A percentile compares a stretch with the other conserved stretches of the same genome.
Conservation (phyloP, 2,797 vertebrate genomes). For the Lophotriccus pileatus region DNA sequence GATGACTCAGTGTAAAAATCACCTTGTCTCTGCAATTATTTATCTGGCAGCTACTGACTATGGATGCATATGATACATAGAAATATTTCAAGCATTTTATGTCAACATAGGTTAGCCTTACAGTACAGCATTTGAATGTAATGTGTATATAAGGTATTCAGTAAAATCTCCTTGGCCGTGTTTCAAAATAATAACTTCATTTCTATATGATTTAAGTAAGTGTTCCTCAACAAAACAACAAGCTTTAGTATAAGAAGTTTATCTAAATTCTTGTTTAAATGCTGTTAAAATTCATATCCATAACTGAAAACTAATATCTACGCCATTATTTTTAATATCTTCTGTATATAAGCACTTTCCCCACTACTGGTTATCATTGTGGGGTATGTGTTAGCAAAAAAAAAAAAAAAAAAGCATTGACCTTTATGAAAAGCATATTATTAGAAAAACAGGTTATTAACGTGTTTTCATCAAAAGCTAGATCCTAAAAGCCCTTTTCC, state of each 20-base stretch:
- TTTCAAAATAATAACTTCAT: not conserved
- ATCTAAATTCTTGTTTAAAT: not conserved
- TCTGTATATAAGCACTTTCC: not conserved
- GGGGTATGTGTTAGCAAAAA: not conserved
- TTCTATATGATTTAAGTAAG: not conserved
- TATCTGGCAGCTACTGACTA: conserved; percentile 53
- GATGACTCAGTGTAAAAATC: conserved; percentile 64
- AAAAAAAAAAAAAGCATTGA: not conserved
- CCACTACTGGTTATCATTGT: not conserved
- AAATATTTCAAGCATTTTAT: conserved; percentile 45
- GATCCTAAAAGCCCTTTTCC: not conserved
- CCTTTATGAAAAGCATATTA: not conserved
- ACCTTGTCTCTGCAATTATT: conserved; percentile 41
- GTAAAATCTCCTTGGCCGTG: not conserved
- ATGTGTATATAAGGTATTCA: not conserved
- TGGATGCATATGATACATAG: conserved; percentile 60
- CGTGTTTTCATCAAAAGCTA: not conserved
- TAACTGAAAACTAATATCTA: not conserved
- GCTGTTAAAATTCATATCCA: not conserved
- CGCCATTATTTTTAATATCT: not conserved
- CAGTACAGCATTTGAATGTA: not conserved
- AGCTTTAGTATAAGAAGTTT: not conserved
- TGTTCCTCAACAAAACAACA: not conserved
- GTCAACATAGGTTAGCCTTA: not conserved
- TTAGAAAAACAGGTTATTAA: not conserved